Evolutionary conservation across 2,797 vertebrate species (phyloP).

Genomic region (Erpetoichthys calabaricus): DNA sequence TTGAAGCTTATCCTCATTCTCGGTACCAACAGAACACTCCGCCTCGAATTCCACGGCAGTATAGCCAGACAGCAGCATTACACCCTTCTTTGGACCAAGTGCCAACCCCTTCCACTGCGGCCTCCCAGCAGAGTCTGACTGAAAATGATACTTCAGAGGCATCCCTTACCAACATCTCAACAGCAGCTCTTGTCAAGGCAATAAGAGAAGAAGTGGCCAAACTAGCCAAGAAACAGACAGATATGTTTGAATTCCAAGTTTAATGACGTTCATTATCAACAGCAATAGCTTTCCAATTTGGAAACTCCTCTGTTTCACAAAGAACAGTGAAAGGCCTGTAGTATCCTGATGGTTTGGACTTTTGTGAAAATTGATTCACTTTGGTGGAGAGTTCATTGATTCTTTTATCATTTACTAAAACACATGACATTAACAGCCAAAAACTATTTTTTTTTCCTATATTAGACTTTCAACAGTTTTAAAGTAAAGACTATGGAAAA

Average conservation of each 20-base stretch:
- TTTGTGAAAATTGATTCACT: no score
- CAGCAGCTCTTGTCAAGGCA: conserved; percentile 86
- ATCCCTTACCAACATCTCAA: conserved; percentile 84
- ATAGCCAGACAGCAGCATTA: conserved; percentile 55
- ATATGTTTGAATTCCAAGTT: conserved; percentile 93
- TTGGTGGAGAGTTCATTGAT: no score
- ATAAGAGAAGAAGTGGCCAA: conserved; percentile 95
- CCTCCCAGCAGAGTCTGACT: conserved; percentile 70
- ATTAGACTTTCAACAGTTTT: no score
- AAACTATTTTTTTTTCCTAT: no score
- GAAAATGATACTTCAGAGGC: conserved; percentile 57
- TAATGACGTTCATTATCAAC: conserved; percentile 17
- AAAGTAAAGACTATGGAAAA: no score
- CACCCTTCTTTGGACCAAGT: conserved; percentile 59
- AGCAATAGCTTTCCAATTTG: not conserved
- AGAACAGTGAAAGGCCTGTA: no score
- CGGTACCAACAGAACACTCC: conserved; percentile 80
- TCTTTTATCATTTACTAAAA: no score
- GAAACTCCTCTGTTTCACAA: not conserved
- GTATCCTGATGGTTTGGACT: no score
- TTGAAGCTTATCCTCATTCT: conserved; percentile 83
- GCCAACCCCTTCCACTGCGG: conserved; percentile 42
- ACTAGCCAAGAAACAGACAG: conserved; percentile 90
- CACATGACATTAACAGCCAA: no score
- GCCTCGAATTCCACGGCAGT: conserved; percentile 68